These are phyloP conservation scores for Alligator mississippiensis DNA, from an alignment of 2,113 vertebrate genomes.

Conservation along the genomic window DNA sequence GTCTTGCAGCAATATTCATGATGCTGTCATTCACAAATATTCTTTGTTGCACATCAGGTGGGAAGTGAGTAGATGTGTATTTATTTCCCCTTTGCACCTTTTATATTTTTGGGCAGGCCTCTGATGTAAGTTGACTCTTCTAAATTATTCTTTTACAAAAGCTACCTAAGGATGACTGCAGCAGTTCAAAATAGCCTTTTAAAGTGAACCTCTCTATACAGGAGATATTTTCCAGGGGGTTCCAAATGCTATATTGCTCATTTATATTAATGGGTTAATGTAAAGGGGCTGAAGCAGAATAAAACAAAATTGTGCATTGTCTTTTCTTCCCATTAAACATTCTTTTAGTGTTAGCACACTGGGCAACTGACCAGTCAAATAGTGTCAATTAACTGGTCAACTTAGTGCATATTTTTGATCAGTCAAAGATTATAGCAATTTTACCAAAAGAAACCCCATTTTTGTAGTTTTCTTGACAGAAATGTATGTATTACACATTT, in stretches of 20 bases:
- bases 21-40: not conserved
- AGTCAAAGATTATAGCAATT: no score
- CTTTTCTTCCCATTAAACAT: not conserved
- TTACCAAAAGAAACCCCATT: no score
- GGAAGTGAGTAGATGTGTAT: not conserved
- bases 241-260: constrained; percentile 4
- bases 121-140: constrained; percentile 36
- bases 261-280: constrained; percentile 19
- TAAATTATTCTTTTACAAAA: constrained; percentile 47
- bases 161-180: constrained; percentile 32
- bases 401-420: no score
- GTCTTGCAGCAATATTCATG: constrained; percentile 8
- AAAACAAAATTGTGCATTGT: constrained; percentile 1
- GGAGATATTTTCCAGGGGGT: constrained; percentile 15
- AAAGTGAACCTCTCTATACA: constrained; percentile 43
- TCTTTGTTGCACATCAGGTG: not conserved
- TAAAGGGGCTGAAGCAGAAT: constrained; percentile 11
- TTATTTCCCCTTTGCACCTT: not conserved
- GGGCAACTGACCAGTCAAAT: no score
- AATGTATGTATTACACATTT: no score
- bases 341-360: not conserved
- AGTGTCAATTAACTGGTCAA: no score
- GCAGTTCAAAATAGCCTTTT: constrained; percentile 41
- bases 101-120: constrained; percentile 55
- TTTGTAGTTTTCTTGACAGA: no score